A percentile compares a stretch with the other conserved stretches of the same genome.
Evolutionary conservation across 1,140 invertebrate species (phyloP).

Genomic region (Dendrolimus punctatus): DNA sequence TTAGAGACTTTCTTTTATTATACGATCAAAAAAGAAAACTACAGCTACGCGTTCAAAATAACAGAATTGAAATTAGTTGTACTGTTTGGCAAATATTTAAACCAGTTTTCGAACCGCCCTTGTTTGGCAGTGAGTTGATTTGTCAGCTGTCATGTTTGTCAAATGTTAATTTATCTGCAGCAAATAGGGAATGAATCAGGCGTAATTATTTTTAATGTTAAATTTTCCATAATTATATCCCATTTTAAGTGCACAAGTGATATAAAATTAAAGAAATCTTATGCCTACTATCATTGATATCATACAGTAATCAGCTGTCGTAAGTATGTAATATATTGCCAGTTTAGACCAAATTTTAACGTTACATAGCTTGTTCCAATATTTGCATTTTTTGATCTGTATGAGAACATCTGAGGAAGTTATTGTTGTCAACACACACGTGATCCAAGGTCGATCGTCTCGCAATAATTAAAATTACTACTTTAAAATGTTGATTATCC

Average conservation of each 20-base stretch:
- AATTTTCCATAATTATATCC: slow-evolving; percentile 9
- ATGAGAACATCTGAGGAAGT: slow-evolving; percentile 17
- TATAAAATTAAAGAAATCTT: slow-evolving; percentile 1
- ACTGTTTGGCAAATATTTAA: too few relatives aligned
- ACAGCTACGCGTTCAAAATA: too few relatives aligned
- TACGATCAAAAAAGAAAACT: background rate
- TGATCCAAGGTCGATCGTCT: slow-evolving; percentile 21
- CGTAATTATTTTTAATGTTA: slow-evolving; percentile 17
- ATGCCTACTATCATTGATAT: background rate
- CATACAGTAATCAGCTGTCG: background rate
- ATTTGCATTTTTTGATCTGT: slow-evolving; percentile 14
- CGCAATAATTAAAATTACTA: slow-evolving; percentile 19
- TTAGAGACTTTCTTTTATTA: background rate
- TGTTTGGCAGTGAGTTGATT: too few relatives aligned
- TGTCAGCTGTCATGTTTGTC: slow-evolving; percentile 4
- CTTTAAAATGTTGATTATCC: background rate
- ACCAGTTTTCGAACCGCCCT: too few relatives aligned
- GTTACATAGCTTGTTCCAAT: slow-evolving; percentile 6
- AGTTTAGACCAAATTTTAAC: background rate
- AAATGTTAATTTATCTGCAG: slow-evolving; percentile 12
- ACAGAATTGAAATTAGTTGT: too few relatives aligned
- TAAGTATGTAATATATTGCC: slow-evolving; percentile 1
- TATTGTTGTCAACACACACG: slow-evolving; percentile 23
- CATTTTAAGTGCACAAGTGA: slow-evolving; percentile 8
- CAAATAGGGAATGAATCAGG: slow-evolving; percentile 14